Evolutionary conservation across 1,140 invertebrate species (phyloP), one percentile per base, ranked within the genome.

Genomic region (Linepithema humile): DNA sequence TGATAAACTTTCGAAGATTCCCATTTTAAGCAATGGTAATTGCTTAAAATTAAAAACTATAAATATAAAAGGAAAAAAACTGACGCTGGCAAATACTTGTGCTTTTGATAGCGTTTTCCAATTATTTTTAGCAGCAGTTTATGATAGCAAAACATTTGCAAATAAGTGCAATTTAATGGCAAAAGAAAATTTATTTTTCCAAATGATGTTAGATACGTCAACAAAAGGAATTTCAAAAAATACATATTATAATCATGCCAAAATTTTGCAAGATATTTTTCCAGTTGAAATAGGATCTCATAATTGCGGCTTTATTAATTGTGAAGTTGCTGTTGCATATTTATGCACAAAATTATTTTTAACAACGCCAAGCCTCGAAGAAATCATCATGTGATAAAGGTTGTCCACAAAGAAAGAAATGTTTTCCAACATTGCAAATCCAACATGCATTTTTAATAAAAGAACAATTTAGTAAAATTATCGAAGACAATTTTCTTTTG

Each of bases 341-440:
- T 53, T 53, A 38, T 70, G 48, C 48, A 23, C n/a, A 23, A 70
- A 70, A 20, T 70, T 70, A 70, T 53, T 70, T 53, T 70, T 53
- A 23, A 70, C 48, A 15, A 53, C n/a, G 3, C 32, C 48, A 70
- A 70, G 29, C 2, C n/a, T 53, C 6, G 3, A 53, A 23, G 67
- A 70, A 53, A 70, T 53, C 67, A 35, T 70, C 48, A 1, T 70
- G 67, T 38, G 29, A 70, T 15, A 10, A 53, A 20, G n/a, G n/a
- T 0, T 70, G 48, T 53, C 29, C 9, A 7, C 3, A 10, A 70
- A 17, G 29, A 23, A 53, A 53, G 1, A 70, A 53, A 53, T 20
- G 3, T 38, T 70, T 70, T 70, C 48, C 67, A 35, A 70, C 67
- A 53, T 53, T 70, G 4, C 67, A 70, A 70, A 53, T 70, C 0